phyloP scores from a whole-genome alignment of 1,140 invertebrate genomes.

The Eueides isabella region DNA sequence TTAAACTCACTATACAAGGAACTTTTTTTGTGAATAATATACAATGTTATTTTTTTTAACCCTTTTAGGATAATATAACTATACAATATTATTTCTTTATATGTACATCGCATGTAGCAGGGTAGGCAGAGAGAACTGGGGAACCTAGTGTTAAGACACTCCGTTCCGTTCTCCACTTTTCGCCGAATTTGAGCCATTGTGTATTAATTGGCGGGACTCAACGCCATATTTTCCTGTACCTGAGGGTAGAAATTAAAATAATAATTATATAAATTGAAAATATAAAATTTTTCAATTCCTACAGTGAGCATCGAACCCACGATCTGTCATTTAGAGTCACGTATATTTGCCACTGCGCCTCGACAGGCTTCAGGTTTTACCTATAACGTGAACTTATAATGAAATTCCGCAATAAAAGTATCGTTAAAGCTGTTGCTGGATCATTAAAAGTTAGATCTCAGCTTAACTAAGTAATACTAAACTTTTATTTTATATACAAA shows the following conservation, averaged over 20 bases:
- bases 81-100: too few species aligned
- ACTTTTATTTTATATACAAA: background rate
- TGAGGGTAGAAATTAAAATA: too few species aligned
- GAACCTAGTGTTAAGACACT: too few species aligned
- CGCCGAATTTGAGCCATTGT: too few species aligned
- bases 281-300: too few species aligned
- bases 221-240: too few species aligned
- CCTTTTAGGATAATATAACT: background rate
- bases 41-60: background rate
- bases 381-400: background rate
- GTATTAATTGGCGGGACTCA: too few species aligned
- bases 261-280: too few species aligned
- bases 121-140: too few species aligned
- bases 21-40: background rate
- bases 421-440: background rate
- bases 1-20: background rate
- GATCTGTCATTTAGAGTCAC: background rate
- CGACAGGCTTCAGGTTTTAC: background rate
- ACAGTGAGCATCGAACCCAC: background rate
- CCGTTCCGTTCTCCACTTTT: too few species aligned
- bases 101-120: too few species aligned
- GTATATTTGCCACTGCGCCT: background rate
- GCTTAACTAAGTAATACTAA: constrained; percentile 2
- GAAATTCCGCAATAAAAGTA: background rate
- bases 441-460: constrained; percentile 7